Percentiles rank a stretch among this genome's conserved stretches.
Conservation (phyloP, 2,888 invertebrate genomes). For the Leptothorax acervorum region DNA sequence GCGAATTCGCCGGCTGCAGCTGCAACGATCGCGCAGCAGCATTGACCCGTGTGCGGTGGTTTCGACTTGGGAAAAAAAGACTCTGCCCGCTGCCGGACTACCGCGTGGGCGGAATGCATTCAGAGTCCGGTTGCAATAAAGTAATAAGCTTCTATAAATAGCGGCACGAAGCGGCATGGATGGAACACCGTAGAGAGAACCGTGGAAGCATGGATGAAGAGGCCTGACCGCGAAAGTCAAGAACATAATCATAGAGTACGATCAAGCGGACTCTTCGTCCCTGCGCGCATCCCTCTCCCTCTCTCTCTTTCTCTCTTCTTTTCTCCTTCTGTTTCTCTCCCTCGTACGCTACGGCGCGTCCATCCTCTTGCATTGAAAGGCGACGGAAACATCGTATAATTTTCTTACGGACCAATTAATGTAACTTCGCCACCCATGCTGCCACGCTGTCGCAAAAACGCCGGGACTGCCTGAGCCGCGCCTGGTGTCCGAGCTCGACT, state of each 20-base stretch:
- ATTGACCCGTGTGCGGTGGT: constrained; percentile 15
- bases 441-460: constrained; percentile 48
- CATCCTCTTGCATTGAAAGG: constrained; percentile 49
- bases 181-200: constrained; percentile 72
- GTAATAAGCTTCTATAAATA: constrained; percentile 83
- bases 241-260: constrained; percentile 82
- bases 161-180: constrained; percentile 71
- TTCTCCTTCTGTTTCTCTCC: neutral
- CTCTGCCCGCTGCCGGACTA: constrained; percentile 53
- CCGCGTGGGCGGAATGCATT: constrained; percentile 78
- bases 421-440: constrained; percentile 54
- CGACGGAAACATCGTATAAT: constrained; percentile 57
- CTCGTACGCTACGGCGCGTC: neutral
- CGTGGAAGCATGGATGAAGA: constrained; percentile 74
- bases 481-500: neutral
- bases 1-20: constrained; percentile 36
- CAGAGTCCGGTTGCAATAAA: constrained; percentile 80
- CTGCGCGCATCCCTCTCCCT: constrained; percentile 34
- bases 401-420: constrained; percentile 56
- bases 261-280: constrained; percentile 62
- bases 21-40: constrained; percentile 21
- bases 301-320: constrained; percentile 42
- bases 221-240: constrained; percentile 82
- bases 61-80: constrained; percentile 23
- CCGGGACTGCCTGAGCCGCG: neutral